Conservation (phyloP, 2,797 vertebrate genomes). For the Danionella dracula region DNA sequence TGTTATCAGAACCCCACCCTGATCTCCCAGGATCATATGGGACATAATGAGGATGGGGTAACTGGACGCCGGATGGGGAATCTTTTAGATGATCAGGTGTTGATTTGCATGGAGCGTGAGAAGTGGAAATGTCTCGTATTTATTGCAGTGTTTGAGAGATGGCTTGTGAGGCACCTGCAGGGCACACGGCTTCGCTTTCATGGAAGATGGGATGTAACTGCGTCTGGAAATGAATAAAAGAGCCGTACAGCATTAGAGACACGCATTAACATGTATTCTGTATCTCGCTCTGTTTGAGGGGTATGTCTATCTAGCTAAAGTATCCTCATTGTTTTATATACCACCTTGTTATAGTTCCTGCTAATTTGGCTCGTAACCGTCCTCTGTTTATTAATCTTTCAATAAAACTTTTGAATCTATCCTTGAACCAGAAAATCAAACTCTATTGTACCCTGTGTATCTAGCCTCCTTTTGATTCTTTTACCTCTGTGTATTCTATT, state of each 20-base stretch:
- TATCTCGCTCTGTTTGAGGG: no score
- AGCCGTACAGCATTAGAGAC: conserved; percentile 24
- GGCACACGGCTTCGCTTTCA: conserved; percentile 18
- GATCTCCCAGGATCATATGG: conserved; percentile 4
- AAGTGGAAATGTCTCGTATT: not conserved
- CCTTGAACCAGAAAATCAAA: no score
- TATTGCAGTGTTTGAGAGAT: conserved; percentile 10
- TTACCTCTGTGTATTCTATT: no score
- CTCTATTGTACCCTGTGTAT: no score
- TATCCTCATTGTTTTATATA: no score
- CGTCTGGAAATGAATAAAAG: conserved; percentile 3
- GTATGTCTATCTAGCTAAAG: no score
- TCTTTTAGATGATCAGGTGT: conserved; percentile 26
- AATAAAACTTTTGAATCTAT: no score
- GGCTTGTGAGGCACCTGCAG: conserved; percentile 8
- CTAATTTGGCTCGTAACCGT: no score
- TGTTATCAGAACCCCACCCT: conserved; percentile 27
- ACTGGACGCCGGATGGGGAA: conserved; percentile 17
- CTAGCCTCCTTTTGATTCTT: no score
- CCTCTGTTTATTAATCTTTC: no score
- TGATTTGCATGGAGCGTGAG: conserved; percentile 25
- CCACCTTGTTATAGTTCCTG: no score
- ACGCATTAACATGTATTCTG: no score
- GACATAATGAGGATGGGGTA: conserved; percentile 5
- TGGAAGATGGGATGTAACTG: not conserved